A percentile compares a stretch with the other conserved stretches of the same genome.
phyloP scores from a whole-genome alignment of 2,888 invertebrate species.

The Sympetrum striolatum region DNA sequence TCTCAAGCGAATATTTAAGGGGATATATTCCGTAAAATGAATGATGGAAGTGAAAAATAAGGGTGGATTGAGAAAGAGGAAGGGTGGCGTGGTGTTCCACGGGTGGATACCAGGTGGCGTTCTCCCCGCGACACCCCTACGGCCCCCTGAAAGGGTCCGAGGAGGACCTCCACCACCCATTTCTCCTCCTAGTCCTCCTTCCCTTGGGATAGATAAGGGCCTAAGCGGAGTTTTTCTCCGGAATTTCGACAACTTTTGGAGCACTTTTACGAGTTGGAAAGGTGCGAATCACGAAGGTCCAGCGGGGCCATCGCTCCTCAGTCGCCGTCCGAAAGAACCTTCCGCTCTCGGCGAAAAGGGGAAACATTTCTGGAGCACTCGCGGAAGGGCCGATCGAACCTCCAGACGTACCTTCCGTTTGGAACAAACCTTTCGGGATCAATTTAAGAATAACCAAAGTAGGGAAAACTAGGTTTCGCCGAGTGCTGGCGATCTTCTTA shows the following conservation, averaged over 20 bases:
- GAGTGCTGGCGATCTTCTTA: neutral
- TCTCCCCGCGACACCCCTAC: neutral
- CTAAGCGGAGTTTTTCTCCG: neutral
- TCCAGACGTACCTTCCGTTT: neutral
- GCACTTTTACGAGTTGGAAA: neutral
- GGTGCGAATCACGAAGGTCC: neutral
- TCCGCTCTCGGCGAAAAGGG: neutral
- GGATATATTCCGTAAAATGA: neutral
- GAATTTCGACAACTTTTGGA: neutral
- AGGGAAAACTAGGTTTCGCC: neutral
- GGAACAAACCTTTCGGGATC: neutral
- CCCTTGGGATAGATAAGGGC: conserved; percentile 15
- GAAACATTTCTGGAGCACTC: neutral
- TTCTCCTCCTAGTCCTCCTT: neutral
- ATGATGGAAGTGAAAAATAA: neutral
- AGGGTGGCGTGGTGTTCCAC: neutral
- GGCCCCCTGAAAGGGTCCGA: neutral
- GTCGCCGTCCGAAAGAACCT: neutral
- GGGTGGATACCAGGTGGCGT: no score
- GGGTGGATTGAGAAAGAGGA: neutral
- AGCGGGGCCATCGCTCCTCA: neutral
- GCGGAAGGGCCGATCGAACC: neutral
- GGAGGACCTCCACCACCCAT: neutral
- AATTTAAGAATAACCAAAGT: neutral
- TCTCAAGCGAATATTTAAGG: no score